Conservation (phyloP, 35 echinoderm and acorn worm genomes). For the Heliocidaris tuberculata region DNA sequence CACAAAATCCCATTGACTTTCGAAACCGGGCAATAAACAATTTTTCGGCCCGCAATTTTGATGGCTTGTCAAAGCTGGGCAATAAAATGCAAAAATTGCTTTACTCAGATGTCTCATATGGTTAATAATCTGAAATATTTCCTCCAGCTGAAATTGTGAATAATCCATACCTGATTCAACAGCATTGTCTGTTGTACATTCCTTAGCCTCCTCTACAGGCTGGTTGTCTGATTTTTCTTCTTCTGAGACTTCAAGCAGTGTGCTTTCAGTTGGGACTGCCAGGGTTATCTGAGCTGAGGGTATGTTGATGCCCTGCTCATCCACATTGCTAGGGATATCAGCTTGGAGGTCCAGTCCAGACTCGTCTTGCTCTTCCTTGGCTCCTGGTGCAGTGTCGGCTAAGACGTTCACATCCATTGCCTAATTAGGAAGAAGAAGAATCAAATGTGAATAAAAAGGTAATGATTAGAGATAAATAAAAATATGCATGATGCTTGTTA, state of each 20-base stretch:
- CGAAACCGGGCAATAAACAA: too few species aligned
- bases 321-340: background rate
- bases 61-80: too few species aligned
- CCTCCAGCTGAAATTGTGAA: background rate
- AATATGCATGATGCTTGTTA: too few species aligned
- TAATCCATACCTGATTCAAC: background rate
- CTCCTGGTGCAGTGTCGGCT: slow-evolving; percentile 28
- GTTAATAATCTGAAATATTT: background rate
- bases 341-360: slow-evolving; percentile 22
- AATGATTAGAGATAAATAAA: background rate
- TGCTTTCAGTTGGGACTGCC: slow-evolving; percentile 21
- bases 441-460: background rate
- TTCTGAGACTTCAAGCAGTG: slow-evolving; percentile 31
- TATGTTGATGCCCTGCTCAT: slow-evolving; percentile 37
- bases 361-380: background rate
- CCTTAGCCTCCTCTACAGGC: background rate
- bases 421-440: background rate
- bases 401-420: slow-evolving; percentile 36
- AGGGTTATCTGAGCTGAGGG: slow-evolving; percentile 32
- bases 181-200: background rate
- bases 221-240: slow-evolving; percentile 35
- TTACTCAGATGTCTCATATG: too few species aligned
- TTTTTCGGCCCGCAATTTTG: too few species aligned
- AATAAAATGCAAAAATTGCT: too few species aligned
- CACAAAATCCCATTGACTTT: too few species aligned